These are phyloP conservation scores for Andrena praecox DNA, from an alignment of 2,888 invertebrate species.

Conservation along the genomic window DNA sequence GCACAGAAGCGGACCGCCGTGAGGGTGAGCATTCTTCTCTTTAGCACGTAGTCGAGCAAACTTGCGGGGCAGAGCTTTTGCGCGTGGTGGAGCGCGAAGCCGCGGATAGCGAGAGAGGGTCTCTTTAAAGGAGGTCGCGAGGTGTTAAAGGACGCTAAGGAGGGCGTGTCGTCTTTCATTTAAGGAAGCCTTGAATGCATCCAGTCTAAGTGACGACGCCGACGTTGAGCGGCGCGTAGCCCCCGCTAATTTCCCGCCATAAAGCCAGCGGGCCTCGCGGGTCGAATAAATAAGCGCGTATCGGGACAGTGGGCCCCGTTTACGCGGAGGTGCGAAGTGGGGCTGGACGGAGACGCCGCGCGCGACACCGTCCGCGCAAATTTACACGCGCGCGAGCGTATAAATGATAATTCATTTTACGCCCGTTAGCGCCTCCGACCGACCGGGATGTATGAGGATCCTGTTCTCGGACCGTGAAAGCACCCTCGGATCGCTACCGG, in stretches of 20 bases:
- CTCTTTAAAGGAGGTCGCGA: slow-evolving; percentile 74
- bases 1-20: slow-evolving; percentile 7
- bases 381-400: slow-evolving; percentile 70
- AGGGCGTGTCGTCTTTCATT: slow-evolving; percentile 78
- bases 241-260: slow-evolving; percentile 82
- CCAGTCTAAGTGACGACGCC: slow-evolving; percentile 80
- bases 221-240: slow-evolving; percentile 71
- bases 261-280: slow-evolving; percentile 76
- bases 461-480: slow-evolving; percentile 49
- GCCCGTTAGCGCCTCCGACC: slow-evolving; percentile 66
- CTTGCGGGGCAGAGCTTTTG: slow-evolving; percentile 31
- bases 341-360: slow-evolving; percentile 55
- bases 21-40: slow-evolving; percentile 34
- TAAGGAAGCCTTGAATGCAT: slow-evolving; percentile 76
- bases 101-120: slow-evolving; percentile 32
- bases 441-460: slow-evolving; percentile 42
- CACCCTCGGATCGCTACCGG: slow-evolving; percentile 56
- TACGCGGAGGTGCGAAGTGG: slow-evolving; percentile 79
- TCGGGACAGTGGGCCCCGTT: slow-evolving; percentile 75
- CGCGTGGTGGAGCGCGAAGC: slow-evolving; percentile 17
- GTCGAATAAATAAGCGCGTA: slow-evolving; percentile 80
- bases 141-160: slow-evolving; percentile 83
- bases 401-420: slow-evolving; percentile 78
- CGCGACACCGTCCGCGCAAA: slow-evolving; percentile 74
- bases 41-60: slow-evolving; percentile 45